Conservation (phyloP, 2,888 invertebrate species). For the Anaspis maculata region DNA sequence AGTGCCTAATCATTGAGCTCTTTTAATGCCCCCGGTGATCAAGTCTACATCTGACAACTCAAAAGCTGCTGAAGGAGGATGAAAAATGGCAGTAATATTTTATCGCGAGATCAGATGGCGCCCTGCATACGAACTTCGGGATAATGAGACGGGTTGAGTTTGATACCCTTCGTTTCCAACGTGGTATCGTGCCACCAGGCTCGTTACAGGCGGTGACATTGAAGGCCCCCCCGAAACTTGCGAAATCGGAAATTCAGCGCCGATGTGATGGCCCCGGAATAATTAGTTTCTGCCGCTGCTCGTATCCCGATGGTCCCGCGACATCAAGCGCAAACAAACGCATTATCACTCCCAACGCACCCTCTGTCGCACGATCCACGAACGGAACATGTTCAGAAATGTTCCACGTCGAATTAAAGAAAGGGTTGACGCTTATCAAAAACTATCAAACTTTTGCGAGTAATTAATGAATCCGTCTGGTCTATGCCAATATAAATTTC, state of each 20-base stretch:
- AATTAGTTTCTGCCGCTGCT: conserved; percentile 4
- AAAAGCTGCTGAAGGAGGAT: conserved; percentile 41
- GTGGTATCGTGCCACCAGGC: conserved; percentile 25
- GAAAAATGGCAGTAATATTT: conserved; percentile 46
- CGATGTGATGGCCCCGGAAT: conserved; percentile 4
- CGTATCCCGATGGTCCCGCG: background rate
- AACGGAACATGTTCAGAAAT: too few species aligned
- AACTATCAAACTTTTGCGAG: too few species aligned
- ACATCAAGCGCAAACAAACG: background rate
- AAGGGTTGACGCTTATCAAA: too few species aligned
- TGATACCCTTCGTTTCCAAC: conserved; percentile 35
- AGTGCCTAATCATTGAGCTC: conserved; percentile 34
- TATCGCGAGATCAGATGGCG: conserved; percentile 46
- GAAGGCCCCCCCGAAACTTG: conserved; percentile 14
- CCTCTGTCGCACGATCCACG: too few species aligned
- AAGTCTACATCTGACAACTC: conserved; percentile 42
- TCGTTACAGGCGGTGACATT: conserved; percentile 29
- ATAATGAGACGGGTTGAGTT: conserved; percentile 42
- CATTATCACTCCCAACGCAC: too few species aligned
- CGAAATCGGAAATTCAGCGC: conserved; percentile 4
- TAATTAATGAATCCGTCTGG: too few species aligned
- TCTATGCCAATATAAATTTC: too few species aligned
- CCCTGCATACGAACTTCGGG: conserved; percentile 43
- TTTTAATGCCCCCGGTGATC: conserved; percentile 39
- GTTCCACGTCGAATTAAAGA: too few species aligned